Evolutionary conservation across 2,113 vertebrate genomes (phyloP), one percentile per base, ranked within the genome.

Genomic region (Macrotis lagotis): DNA sequence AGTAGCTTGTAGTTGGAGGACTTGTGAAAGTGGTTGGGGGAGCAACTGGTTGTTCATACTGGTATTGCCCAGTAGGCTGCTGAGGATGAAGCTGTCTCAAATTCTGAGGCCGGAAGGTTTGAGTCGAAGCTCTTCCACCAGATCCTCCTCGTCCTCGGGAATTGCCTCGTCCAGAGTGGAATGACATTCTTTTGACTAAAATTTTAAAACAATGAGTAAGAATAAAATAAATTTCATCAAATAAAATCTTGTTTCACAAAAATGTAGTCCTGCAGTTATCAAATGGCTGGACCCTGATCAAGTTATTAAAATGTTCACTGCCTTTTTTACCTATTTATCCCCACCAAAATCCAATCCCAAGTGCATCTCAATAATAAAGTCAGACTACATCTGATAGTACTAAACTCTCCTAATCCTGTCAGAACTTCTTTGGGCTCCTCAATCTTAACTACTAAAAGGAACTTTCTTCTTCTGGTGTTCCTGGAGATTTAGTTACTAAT

Each of bases 151-250:
- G 98, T 53, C 98, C 98, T 90, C 99, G 98, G 7, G 99, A 98
- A 94, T 99, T 99, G 28, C 99, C 99, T 91, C 99, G 98, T 91
- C 99, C 99, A 25, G 99, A 98, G 96, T 99, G 99, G 98, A 99
- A 99, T 10, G 99, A 99, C 99, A 99, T 99, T 96, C 97, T 98
- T 98, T 97, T 97, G 98, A 96, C 98, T 98, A 12, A 44, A 26
- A 94, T 91, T 28, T 92, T 90, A 96, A 88, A 97, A 92, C n/a
- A 44, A 83, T 8, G 53, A 31, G 26, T 44, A 44, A 94, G 2
- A 28, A 89, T 37, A 51, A 50, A 59, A 50, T 22, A 97, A 91
- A 92, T 10, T 37, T 90, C 50, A 92, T 6, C 50, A 47, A 28
- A 24, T 44, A 89, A 92, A 83, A 91, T 44, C 66, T n/a, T 88